Evolutionary conservation across 1,140 invertebrate genomes (phyloP).

Genomic region (Papilio polyxenes): DNA sequence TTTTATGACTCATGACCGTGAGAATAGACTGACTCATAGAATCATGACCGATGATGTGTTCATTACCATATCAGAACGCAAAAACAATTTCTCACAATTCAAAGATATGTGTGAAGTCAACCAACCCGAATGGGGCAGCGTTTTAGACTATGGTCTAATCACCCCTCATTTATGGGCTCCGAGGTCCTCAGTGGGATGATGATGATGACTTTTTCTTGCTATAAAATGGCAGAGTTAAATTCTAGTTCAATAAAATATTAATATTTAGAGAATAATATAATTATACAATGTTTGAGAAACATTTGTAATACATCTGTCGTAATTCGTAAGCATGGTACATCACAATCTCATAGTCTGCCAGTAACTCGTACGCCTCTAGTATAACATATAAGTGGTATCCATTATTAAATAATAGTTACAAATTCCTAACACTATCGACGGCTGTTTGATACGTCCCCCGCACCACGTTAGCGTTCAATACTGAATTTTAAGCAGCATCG

Average conservation of each 20-base stretch:
- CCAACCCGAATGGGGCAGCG: too few species aligned
- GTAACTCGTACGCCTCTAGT: conserved; percentile 15
- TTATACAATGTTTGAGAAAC: background rate
- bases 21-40: conserved; percentile 16
- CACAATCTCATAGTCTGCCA: conserved; percentile 3
- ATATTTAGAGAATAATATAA: background rate
- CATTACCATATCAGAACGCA: too few species aligned
- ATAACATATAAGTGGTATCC: background rate
- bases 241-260: background rate
- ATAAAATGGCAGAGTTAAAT: background rate
- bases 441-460: conserved; percentile 28
- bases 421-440: conserved; percentile 33
- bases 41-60: background rate
- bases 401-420: conserved; percentile 32
- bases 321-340: conserved; percentile 1
- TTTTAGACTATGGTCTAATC: too few species aligned
- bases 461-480: conserved; percentile 39
- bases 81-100: too few species aligned
- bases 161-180: too few species aligned
- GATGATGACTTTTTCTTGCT: too few species aligned
- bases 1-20: background rate
- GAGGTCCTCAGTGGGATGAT: too few species aligned
- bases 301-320: background rate
- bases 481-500: conserved; percentile 62
- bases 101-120: too few species aligned